phyloP scores from a whole-genome alignment of 2,113 vertebrate species.

The Ailurus styani region DNA sequence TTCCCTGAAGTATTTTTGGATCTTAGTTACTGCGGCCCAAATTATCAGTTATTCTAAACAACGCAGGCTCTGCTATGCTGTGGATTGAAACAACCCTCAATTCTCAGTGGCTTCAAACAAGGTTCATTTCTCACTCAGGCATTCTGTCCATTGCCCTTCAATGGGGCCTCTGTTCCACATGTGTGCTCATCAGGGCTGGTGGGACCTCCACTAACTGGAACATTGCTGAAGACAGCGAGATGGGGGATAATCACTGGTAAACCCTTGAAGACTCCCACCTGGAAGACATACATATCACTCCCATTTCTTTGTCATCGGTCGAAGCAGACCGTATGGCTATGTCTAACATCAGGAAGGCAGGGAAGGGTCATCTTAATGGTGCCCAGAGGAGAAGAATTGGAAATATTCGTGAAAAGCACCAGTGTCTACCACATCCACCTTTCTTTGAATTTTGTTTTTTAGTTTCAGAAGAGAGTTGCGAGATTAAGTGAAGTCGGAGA shows the following conservation, averaged over 20 bases:
- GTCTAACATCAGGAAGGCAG: not conserved
- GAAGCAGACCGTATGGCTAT: not conserved
- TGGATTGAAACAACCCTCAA: not conserved
- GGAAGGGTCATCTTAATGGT: not conserved
- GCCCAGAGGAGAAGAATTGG: not conserved
- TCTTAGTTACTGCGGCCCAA: not conserved
- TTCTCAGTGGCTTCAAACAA: not conserved
- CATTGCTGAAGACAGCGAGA: not conserved
- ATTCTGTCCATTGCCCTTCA: not conserved
- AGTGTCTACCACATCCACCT: not conserved
- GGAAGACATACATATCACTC: not conserved
- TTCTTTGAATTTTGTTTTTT: not conserved
- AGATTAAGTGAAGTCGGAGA: not conserved
- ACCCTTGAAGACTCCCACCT: not conserved
- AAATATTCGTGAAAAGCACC: not conserved
- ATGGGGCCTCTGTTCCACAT: not conserved
- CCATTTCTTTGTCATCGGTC: not conserved
- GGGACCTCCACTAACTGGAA: not conserved
- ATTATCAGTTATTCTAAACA: not conserved
- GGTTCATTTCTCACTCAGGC: not conserved
- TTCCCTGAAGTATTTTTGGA: not conserved
- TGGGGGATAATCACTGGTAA: not conserved
- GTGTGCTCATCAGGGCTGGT: no score
- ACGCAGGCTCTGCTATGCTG: not conserved
- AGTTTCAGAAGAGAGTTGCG: not conserved